Percentiles rank a stretch among this genome's conserved stretches.
Evolutionary conservation across 2,113 vertebrate genomes (phyloP).

Genomic region (Campylomormyrus numenius): DNA sequence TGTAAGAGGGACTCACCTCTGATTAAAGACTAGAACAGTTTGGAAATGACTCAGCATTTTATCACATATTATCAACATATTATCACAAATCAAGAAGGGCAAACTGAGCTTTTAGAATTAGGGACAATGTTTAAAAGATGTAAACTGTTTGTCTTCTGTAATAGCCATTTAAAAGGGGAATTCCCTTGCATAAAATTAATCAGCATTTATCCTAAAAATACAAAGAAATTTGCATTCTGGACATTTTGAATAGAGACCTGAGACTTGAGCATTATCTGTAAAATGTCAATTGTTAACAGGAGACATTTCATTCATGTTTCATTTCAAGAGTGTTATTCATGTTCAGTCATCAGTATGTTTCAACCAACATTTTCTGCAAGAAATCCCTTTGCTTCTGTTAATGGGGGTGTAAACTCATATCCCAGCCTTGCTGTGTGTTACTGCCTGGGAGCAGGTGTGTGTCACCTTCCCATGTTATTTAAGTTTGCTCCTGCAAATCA

Average conservation of each 20-base stretch:
- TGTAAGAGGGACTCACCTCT: background rate
- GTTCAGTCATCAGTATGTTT: background rate
- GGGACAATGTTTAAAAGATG: background rate
- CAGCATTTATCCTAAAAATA: background rate
- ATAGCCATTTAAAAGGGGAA: background rate
- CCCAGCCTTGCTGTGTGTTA: background rate
- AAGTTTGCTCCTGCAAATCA: background rate
- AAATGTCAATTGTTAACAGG: background rate
- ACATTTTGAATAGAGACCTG: background rate
- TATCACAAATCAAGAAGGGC: background rate
- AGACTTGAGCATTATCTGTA: background rate
- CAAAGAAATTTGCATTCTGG: background rate
- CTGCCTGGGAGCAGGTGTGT: background rate
- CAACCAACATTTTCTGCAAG: background rate
- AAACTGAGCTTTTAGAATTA: background rate
- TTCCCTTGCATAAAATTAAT: background rate
- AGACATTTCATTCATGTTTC: background rate
- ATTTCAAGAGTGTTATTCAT: background rate
- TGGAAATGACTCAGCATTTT: background rate
- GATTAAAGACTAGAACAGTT: background rate
- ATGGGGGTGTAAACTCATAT: background rate
- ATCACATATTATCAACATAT: background rate
- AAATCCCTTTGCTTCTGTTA: background rate
- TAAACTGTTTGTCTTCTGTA: background rate
- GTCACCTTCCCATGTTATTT: background rate